Evolutionary conservation across 2,797 vertebrate species (phyloP).

Genomic region (Poeciliopsis turneri): DNA sequence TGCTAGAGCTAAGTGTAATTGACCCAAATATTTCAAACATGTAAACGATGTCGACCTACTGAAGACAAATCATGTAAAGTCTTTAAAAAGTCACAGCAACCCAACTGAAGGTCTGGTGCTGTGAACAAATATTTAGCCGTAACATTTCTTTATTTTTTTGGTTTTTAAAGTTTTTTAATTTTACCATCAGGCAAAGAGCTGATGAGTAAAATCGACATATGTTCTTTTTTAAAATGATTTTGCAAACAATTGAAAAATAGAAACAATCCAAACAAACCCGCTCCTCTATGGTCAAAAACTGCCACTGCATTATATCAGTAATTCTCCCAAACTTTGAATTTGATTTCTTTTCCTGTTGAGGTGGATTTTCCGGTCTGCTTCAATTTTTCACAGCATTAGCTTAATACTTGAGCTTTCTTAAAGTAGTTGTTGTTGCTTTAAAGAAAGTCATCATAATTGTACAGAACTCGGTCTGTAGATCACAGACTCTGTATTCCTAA

Average conservation of each 20-base stretch:
- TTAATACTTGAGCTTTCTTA: slow-evolving; percentile 6
- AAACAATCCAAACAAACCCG: background rate
- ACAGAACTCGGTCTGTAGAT: slow-evolving; percentile 5
- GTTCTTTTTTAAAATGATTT: background rate
- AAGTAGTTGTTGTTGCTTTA: background rate
- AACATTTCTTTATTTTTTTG: background rate
- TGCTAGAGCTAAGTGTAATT: background rate
- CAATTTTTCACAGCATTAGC: background rate
- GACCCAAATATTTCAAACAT: background rate
- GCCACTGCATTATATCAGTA: background rate
- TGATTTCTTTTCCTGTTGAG: background rate
- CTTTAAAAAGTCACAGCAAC: background rate
- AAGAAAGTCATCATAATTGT: slow-evolving; percentile 8
- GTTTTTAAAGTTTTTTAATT: background rate
- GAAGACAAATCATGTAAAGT: background rate
- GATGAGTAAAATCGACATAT: background rate
- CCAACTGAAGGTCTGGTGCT: background rate
- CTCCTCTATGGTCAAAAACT: background rate
- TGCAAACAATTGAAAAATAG: background rate
- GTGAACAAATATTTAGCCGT: background rate
- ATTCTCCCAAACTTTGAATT: background rate
- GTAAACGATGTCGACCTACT: background rate
- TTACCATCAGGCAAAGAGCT: background rate
- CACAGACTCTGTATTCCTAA: background rate
- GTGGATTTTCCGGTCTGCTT: background rate